Base-by-base conservation (phyloP, 1,140 invertebrate genomes). In the Stenopsyche tienmushanensis region DNA sequence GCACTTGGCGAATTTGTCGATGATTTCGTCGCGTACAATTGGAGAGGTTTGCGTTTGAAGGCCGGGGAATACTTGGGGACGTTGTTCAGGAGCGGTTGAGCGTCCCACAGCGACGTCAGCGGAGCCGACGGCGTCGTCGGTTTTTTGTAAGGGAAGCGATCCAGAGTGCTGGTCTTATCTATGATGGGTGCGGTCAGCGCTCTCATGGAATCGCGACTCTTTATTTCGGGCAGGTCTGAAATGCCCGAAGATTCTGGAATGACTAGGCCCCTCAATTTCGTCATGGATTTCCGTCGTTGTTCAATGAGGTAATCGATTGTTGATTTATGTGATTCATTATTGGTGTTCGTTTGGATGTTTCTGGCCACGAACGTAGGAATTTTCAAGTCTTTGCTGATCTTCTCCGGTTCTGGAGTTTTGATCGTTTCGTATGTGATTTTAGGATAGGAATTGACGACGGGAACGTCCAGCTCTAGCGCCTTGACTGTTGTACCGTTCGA, bases 51-150 rank as follows among this genome's bases (percentile, higher is more conserved):
- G 55, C 90, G 76, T 74, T 92, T 93, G 72, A 92, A 92, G 1
- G 90, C 90, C 23, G 90, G 90, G 1, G 90, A 92, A 80, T 92
- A 92, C 79, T 91, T 91, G 0, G 90, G 89, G 58, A 90, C 75
- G 59, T 85, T 84, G 62, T 78, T 81, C 8, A 76, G 73, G 64
- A 75, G 74, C 68, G 75, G 72, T 70, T 74, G 79, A 20, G 73
- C 78, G 74, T 83, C 83, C 85, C 84, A 85, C 67, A 82, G 78
- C 26, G 72, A 57, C 2, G 52, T 57, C 29, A 72, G 26, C 20
- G 59, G 66, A 34, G 55, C 58, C 15, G 62, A 39, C 25, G 58
- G 29, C 59, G 26, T 53, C 17, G 49, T 62, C 21, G 54, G 54
- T 54, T 49, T 71, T 57, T 64, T 62, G 73, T 70, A 69, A 71